Evolutionary conservation across 2,113 vertebrate species (phyloP), one percentile per base, ranked within the genome.

Genomic region (Chaetura pelagica): DNA sequence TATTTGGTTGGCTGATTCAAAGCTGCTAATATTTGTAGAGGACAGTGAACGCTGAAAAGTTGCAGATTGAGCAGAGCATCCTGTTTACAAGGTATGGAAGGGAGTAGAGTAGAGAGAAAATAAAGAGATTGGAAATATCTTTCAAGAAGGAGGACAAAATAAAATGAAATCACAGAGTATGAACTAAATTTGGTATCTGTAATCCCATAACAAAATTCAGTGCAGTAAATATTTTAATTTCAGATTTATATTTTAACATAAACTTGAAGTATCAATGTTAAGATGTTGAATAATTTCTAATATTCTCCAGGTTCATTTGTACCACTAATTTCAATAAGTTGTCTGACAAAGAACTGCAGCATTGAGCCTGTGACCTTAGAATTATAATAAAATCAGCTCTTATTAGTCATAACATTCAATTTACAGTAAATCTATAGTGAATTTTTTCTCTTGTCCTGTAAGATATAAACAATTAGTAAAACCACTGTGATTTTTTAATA

Each of bases 381-480:
- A 91, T 73, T 68, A 68, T 66, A 91, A 86, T 30, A 66, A 81
- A 77, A 84, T 91, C 46, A 48, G 9, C 38, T 38, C 38, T 89
- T 57, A 84, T 68, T 90, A 67, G 15, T 86, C 67, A 78, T 68
- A 86, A 24, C 6, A 77, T 35, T 74, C 10, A 38, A 34, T 62
- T 84, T 86, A 88, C 14, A 81, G 66, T 74, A 94, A 75, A 61
- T 78, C 38, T 81, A 18, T 38, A 84, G n/a, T 23, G 72, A 75
- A 61, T 38, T 38, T 38, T 38, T 38, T 78, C 35, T 84, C 34
- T 85, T 34, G 7, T 66, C 46, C 62, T 61, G 23, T 26, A 93
- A 44, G 4, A 24, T 34, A 68, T 48, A 66, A 64, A 75, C 21
- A 68, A 75, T 32, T 54, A 49, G 9, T 26, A 64, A 87, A 71